Base-by-base conservation (phyloP, 1,140 invertebrate species). In the Asobara japonica region DNA sequence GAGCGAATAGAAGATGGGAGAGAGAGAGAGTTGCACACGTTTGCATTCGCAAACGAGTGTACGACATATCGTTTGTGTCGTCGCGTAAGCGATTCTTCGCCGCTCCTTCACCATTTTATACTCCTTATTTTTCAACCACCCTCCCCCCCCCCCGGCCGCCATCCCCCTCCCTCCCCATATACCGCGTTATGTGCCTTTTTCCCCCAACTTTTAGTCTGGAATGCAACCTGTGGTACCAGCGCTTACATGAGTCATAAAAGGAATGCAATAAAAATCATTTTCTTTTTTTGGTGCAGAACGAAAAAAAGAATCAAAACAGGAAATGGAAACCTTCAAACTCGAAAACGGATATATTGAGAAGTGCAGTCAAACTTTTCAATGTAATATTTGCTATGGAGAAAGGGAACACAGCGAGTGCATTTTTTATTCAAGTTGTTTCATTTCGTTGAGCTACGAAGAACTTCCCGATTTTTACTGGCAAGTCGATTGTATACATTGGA, bases 31-130 rank as follows among this genome's bases (percentile, higher is more conserved):
- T 22, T 51, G 45, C 10, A 67, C 29, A 27, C 65, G 25, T 67
- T 41, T 29, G 38, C 20, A 31, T 31, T 29, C 31, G 27, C 20
- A 36, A 25, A 38, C n/a, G 64, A 25, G 33, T 65, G 30, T 65
- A 67, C 11, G 56, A 56, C 51, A 56, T 56, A 56, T 56, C 51
- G 51, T 56, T 62, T 62, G 60, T 48, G 11, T 48, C 30, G 45
- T 31, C 22, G 38, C 41, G 22, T 69, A 60, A 51, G 25, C 66
- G 30, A 48, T 68, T n/a, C 18, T 68, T 51, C 48, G 29, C 30
- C 48, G 51, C 60, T 70, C 22, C 48, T 33, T 33, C 33, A n/a
- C 2, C 31, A 31, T 45, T 18, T 64, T 36, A 45, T 67, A 27
- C n/a, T n/a, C 5, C 61, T 29, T 31, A 51, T 69, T 69, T 69